A percentile compares a stretch with the other conserved stretches of the same genome.
Evolutionary conservation across 2,888 invertebrate genomes (phyloP).

Genomic region (Caenorhabditis becei): DNA sequence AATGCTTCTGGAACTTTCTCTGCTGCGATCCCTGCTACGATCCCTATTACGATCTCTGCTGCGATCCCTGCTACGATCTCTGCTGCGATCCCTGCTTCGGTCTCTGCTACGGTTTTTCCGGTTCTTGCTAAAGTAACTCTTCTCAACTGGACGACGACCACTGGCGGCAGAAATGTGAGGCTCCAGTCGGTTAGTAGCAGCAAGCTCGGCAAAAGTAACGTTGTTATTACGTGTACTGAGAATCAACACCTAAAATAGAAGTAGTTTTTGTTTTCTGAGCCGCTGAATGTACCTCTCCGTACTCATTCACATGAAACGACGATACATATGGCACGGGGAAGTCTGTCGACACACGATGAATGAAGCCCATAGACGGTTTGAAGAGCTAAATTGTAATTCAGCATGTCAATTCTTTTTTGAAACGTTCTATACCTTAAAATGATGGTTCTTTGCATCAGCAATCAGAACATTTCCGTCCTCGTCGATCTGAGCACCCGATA

Average conservation of each 20-base stretch:
- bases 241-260: constrained; percentile 36
- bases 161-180: constrained; percentile 17
- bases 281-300: constrained; percentile 46
- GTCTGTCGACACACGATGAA: constrained; percentile 38
- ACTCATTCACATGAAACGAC: constrained; percentile 54
- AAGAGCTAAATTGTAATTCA: constrained; percentile 11
- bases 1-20: too few relatives aligned
- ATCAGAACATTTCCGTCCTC: constrained; percentile 54
- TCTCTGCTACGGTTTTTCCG: too few relatives aligned
- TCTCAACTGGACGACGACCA: not conserved
- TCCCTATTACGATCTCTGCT: too few relatives aligned
- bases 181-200: constrained; percentile 17
- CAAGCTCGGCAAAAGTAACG: constrained; percentile 18
- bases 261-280: too few relatives aligned
- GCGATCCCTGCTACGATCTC: too few relatives aligned
- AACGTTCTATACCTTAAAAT: constrained; percentile 38
- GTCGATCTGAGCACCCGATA: constrained; percentile 64
- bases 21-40: too few relatives aligned
- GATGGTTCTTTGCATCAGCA: constrained; percentile 61
- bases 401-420: not conserved
- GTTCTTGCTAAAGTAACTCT: not conserved
- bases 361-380: constrained; percentile 45
- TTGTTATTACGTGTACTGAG: constrained; percentile 22
- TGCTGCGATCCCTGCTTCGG: too few relatives aligned
- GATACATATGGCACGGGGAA: constrained; percentile 63